Conservation (phyloP, 2,888 invertebrate genomes). For the Chelonus formosanus region DNA sequence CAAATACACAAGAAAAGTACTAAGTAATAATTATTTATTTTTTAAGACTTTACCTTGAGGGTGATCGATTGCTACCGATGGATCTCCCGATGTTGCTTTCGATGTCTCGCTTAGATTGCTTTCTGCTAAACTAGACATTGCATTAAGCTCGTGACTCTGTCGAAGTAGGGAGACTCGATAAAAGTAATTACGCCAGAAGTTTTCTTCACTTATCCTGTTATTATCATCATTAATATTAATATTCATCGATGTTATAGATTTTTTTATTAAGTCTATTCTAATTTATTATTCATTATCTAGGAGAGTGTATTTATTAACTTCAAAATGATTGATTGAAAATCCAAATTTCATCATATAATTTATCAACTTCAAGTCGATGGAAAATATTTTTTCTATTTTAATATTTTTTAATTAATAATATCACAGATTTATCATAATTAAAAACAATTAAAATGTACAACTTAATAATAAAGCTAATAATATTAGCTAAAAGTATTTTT, state of each 20-base stretch:
- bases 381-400: no score
- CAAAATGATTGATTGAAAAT: no score
- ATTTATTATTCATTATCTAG: not conserved
- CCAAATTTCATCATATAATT: no score
- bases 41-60: constrained; percentile 67
- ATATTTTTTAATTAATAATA: no score
- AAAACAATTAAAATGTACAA: no score
- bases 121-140: constrained; percentile 67
- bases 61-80: constrained; percentile 67
- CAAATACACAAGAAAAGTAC: constrained; percentile 5
- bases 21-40: not conserved
- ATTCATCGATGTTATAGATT: not conserved
- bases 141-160: constrained; percentile 90
- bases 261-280: not conserved
- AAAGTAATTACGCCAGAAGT: constrained; percentile 99
- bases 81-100: constrained; percentile 14
- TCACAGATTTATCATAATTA: no score
- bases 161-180: constrained; percentile 98
- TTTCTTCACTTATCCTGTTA: constrained; percentile 91
- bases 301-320: no score
- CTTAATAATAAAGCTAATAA: no score
- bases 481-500: no score
- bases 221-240: not conserved
- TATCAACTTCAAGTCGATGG: no score
- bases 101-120: constrained; percentile 58